Percentiles rank a stretch among this genome's conserved stretches.
phyloP scores from a whole-genome alignment of 2,113 vertebrate species.

The Bostrychus sinensis region DNA sequence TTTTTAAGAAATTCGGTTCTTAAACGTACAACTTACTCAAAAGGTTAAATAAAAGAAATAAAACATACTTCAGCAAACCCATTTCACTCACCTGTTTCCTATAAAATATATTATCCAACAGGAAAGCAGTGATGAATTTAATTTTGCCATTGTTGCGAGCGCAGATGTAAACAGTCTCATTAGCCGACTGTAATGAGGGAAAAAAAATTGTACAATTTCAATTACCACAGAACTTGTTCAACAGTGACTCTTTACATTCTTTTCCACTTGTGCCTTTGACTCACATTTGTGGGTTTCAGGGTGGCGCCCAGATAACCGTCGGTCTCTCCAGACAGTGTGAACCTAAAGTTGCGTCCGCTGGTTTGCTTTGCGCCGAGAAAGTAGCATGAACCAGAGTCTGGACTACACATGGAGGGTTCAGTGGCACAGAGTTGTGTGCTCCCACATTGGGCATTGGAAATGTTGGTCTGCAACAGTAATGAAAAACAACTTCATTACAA shows the following conservation, averaged over 20 bases:
- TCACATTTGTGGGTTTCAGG: conserved; percentile 19
- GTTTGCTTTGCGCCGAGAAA: neutral
- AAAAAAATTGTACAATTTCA: neutral
- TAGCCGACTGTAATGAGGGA: conserved; percentile 22
- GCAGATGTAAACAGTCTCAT: conserved; percentile 51
- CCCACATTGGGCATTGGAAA: conserved; percentile 1
- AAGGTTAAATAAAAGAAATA: no score
- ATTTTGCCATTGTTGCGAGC: conserved; percentile 13
- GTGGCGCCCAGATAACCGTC: conserved; percentile 31
- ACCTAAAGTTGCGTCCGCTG: conserved; percentile 3
- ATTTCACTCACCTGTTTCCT: conserved; percentile 17
- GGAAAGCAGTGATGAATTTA: neutral
- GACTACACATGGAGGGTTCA: conserved; percentile 33
- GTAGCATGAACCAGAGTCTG: conserved; percentile 12
- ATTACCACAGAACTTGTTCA: neutral
- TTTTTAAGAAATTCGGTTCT: no score
- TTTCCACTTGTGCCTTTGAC: neutral
- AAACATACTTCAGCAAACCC: neutral
- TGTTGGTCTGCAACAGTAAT: neutral
- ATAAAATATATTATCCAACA: neutral
- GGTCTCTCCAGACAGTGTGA: conserved; percentile 44
- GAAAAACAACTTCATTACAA: neutral
- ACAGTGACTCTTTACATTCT: neutral
- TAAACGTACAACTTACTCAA: no score
- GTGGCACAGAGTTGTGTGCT: conserved; percentile 20